Conservation (phyloP, 2,797 vertebrate genomes). For the Sebastes melanostomus region DNA sequence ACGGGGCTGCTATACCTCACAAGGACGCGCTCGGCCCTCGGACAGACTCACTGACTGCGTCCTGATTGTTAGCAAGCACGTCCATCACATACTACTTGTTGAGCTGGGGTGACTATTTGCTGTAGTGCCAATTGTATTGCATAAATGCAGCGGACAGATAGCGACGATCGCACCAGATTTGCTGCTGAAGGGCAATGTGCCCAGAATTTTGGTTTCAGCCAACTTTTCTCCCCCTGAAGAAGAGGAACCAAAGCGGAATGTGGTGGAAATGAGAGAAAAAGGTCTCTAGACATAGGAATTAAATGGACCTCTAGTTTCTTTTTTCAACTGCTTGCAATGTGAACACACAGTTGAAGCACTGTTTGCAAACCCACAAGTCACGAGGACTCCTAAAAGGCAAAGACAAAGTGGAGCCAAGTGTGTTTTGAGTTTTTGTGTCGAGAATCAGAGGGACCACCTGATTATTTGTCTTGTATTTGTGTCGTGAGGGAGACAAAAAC, state of each 20-base stretch:
- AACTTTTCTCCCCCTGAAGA: neutral
- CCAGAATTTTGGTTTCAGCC: conserved; percentile 4
- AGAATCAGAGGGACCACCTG: conserved; percentile 19
- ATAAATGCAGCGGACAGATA: neutral
- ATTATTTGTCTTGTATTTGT: conserved; percentile 6
- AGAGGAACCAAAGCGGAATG: conserved; percentile 32
- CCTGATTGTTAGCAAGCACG: conserved; percentile 28
- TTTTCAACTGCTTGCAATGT: conserved; percentile 41
- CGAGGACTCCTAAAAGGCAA: conserved; percentile 4
- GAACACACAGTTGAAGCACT: conserved; percentile 29
- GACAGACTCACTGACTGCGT: conserved; percentile 17
- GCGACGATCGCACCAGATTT: neutral
- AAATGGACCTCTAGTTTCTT: conserved; percentile 38
- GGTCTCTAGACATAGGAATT: neutral
- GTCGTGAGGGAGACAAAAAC: conserved; percentile 5
- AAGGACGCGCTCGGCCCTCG: conserved; percentile 37
- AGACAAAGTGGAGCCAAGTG: conserved; percentile 1
- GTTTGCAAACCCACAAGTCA: conserved; percentile 25
- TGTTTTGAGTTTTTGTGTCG: neutral
- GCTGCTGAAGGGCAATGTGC: conserved; percentile 16
- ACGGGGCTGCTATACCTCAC: conserved; percentile 60
- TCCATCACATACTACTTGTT: conserved; percentile 14
- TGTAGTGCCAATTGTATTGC: neutral
- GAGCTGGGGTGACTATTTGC: conserved; percentile 6
- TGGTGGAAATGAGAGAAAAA: conserved; percentile 11